Evolutionary conservation across 2,888 invertebrate species (phyloP).

Genomic region (Coleophora flavipennella): DNA sequence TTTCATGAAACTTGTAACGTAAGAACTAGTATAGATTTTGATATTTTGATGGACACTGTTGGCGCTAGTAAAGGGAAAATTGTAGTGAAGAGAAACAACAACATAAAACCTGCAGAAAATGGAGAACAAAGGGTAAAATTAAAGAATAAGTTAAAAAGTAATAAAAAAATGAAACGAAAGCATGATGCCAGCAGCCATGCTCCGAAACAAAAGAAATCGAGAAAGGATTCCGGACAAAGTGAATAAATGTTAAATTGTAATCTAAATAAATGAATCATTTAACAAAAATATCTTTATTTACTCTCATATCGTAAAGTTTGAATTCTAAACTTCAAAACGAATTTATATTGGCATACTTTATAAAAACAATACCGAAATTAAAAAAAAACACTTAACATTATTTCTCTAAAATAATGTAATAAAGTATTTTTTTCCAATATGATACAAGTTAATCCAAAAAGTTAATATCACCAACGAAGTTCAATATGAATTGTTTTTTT

Average conservation of each 20-base stretch:
- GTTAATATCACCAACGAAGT: no score
- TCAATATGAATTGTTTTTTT: no score
- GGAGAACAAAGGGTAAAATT: slow-evolving; percentile 20
- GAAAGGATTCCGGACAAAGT: slow-evolving; percentile 26
- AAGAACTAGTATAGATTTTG: slow-evolving; percentile 41
- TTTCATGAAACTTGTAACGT: slow-evolving; percentile 53
- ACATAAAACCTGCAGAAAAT: slow-evolving; percentile 10
- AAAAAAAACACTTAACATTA: no score
- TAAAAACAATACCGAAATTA: no score
- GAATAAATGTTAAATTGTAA: slow-evolving; percentile 17
- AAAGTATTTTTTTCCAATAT: no score
- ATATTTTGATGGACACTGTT: slow-evolving; percentile 32
- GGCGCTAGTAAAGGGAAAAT: slow-evolving; percentile 34
- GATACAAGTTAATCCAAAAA: no score
- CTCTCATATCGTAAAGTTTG: no score
- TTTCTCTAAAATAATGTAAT: no score
- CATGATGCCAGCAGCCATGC: slow-evolving; percentile 35
- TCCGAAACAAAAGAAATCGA: slow-evolving; percentile 34
- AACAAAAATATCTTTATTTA: no score
- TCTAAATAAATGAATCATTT: no score
- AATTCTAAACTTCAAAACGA: no score
- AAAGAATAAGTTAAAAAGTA: slow-evolving; percentile 27
- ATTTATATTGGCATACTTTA: no score
- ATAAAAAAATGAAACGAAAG: slow-evolving; percentile 50
- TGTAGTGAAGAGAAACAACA: slow-evolving; percentile 29